Conservation (phyloP, 2,797 vertebrate genomes). For the Sparidentex hasta region DNA sequence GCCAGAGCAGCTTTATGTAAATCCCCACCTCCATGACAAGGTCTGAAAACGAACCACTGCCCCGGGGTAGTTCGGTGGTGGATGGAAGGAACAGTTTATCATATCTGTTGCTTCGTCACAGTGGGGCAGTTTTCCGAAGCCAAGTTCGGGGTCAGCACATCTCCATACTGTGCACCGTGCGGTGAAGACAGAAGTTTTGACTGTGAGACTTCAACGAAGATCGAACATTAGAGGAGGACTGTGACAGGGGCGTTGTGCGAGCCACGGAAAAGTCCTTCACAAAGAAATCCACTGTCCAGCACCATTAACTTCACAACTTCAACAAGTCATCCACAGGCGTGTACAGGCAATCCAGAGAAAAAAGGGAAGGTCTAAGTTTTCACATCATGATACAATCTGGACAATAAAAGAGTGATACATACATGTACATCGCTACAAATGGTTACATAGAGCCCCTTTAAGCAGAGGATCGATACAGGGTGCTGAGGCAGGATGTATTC, state of each 20-base stretch:
- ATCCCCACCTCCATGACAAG: constrained; percentile 23
- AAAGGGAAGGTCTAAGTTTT: no score
- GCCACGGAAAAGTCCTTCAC: no score
- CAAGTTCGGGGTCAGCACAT: constrained; percentile 9
- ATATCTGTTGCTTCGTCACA: constrained; percentile 31
- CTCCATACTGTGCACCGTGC: background rate
- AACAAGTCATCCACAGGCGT: no score
- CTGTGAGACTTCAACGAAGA: constrained; percentile 9
- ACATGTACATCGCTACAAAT: no score
- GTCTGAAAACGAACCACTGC: constrained; percentile 28
- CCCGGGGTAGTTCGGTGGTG: constrained; percentile 6
- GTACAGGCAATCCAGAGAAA: no score
- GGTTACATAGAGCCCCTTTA: no score
- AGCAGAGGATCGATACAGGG: background rate
- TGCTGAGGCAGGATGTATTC: background rate
- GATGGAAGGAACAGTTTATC: constrained; percentile 3
- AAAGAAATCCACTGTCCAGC: no score
- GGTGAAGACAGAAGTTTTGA: background rate
- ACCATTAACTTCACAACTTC: no score
- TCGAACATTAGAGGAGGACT: background rate
- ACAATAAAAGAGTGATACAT: no score
- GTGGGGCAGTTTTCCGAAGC: constrained; percentile 1
- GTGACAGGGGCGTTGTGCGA: no score
- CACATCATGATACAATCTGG: no score
- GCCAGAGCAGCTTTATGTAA: constrained; percentile 38